A percentile compares a stretch with the other conserved stretches of the same genome.
Conservation (phyloP, 2,113 vertebrate species). For the Daboia siamensis region DNA sequence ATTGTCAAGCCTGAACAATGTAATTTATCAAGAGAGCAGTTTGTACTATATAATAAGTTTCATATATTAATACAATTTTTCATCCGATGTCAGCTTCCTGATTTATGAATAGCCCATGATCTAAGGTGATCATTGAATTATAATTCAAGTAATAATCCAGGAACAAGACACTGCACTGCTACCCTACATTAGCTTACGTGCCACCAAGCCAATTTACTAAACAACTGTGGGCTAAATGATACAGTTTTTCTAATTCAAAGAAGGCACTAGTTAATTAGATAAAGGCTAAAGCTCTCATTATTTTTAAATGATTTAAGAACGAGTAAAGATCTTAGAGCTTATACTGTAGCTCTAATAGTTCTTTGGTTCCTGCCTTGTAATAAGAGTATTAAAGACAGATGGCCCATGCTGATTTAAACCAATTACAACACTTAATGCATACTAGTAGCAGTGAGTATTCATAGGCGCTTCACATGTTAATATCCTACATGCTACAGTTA, state of each 20-base stretch:
- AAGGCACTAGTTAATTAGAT: slow-evolving; percentile 92
- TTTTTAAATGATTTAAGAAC: slow-evolving; percentile 94
- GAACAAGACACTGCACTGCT: slow-evolving; percentile 78
- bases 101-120: slow-evolving; percentile 99
- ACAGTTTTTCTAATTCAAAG: slow-evolving; percentile 86
- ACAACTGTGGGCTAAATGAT: slow-evolving; percentile 88
- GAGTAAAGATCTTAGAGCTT: slow-evolving; percentile 86
- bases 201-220: slow-evolving; percentile 82
- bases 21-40: slow-evolving; percentile 99
- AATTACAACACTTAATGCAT: slow-evolving; percentile 82
- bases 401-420: slow-evolving; percentile 82
- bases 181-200: slow-evolving; percentile 78
- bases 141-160: slow-evolving; percentile 95
- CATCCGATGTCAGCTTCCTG: slow-evolving; percentile 98
- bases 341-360: slow-evolving; percentile 79
- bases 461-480: slow-evolving; percentile 72
- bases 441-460: slow-evolving; percentile 75
- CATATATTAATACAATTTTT: slow-evolving; percentile 99
- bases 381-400: slow-evolving; percentile 84
- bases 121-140: slow-evolving; percentile 99
- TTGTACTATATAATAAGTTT: slow-evolving; percentile 99
- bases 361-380: slow-evolving; percentile 76
- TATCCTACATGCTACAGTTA: slow-evolving; percentile 70
- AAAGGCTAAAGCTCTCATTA: slow-evolving; percentile 95
- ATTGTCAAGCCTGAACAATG: slow-evolving; percentile 99